These are phyloP conservation scores for Oophaga pumilio DNA, from an alignment of 2,113 vertebrate genomes.

Conservation along the genomic window DNA sequence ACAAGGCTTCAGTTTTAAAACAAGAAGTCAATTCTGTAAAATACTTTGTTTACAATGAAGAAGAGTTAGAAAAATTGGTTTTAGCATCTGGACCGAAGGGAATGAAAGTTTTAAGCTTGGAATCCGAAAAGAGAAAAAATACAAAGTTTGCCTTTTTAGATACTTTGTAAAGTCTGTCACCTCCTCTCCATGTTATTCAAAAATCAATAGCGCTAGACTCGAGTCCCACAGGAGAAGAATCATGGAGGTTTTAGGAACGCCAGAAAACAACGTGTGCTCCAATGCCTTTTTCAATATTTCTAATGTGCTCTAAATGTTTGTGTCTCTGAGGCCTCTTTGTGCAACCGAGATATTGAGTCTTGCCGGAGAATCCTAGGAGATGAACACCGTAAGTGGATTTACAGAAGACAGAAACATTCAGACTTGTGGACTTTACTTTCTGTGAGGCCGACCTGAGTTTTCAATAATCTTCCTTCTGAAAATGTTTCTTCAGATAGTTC, in stretches of 20 bases:
- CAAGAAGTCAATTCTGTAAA: neutral
- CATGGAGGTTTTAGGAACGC: slow-evolving; percentile 14
- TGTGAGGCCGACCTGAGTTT: neutral
- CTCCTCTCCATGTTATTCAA: neutral
- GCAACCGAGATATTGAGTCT: neutral
- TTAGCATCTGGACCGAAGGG: neutral
- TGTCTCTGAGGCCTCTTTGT: neutral
- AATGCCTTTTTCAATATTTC: slow-evolving; percentile 25
- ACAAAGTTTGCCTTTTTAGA: neutral
- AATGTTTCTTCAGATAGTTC: neutral
- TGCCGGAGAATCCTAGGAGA: neutral
- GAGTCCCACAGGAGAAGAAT: slow-evolving; percentile 22
- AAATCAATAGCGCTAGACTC: slow-evolving; percentile 9
- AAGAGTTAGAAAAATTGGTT: neutral
- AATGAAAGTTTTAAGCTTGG: slow-evolving; percentile 19
- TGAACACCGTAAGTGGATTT: slow-evolving; percentile 8
- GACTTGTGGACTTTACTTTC: neutral
- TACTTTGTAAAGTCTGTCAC: slow-evolving; percentile 16
- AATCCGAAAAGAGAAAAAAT: neutral
- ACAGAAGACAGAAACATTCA: neutral
- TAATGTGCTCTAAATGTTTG: slow-evolving; percentile 13
- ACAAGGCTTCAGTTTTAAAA: neutral
- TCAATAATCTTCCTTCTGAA: neutral
- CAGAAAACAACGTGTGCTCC: slow-evolving; percentile 18
- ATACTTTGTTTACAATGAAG: neutral